These are phyloP conservation scores for Trematomus loennbergii DNA, from an alignment of 2,113 vertebrate species.

Conservation along the genomic window DNA sequence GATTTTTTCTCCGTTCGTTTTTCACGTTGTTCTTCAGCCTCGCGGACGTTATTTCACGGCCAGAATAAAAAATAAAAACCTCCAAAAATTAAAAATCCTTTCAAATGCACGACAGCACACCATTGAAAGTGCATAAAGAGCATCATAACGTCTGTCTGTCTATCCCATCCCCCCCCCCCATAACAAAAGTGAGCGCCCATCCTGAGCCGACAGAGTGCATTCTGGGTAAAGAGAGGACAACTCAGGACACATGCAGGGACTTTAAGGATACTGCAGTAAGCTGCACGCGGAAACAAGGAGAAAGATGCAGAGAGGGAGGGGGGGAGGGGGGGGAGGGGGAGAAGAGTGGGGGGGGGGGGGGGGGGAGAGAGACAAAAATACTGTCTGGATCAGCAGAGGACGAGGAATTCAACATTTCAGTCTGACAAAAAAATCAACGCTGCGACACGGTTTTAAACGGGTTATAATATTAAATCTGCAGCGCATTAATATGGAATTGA, in stretches of 20 bases:
- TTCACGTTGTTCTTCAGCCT: conserved; percentile 27
- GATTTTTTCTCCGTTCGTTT: conserved; percentile 2
- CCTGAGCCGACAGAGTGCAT: conserved; percentile 69
- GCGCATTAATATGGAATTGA: background rate
- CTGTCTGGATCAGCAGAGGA: conserved; percentile 41
- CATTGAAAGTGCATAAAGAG: conserved; percentile 43
- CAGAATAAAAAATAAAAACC: conserved; percentile 6
- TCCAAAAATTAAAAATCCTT: conserved; percentile 24
- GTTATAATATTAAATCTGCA: conserved; percentile 11
- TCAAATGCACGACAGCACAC: conserved; percentile 58
- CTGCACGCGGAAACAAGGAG: conserved; percentile 39
- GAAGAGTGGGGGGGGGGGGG: background rate
- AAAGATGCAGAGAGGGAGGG: conserved; percentile 35
- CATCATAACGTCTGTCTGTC: conserved; percentile 48
- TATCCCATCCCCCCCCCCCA: background rate
- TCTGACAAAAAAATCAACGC: background rate
- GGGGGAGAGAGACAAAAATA: conserved; percentile 35
- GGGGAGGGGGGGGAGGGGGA: too few species aligned
- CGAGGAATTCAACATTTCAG: conserved; percentile 47
- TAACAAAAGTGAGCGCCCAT: conserved; percentile 64
- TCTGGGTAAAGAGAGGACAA: conserved; percentile 76
- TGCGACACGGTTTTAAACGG: background rate
- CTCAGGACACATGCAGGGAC: conserved; percentile 76
- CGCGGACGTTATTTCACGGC: conserved; percentile 53
- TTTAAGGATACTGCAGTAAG: conserved; percentile 80